Conservation (phyloP, 2,113 vertebrate genomes). For the Bos taurus region DNA sequence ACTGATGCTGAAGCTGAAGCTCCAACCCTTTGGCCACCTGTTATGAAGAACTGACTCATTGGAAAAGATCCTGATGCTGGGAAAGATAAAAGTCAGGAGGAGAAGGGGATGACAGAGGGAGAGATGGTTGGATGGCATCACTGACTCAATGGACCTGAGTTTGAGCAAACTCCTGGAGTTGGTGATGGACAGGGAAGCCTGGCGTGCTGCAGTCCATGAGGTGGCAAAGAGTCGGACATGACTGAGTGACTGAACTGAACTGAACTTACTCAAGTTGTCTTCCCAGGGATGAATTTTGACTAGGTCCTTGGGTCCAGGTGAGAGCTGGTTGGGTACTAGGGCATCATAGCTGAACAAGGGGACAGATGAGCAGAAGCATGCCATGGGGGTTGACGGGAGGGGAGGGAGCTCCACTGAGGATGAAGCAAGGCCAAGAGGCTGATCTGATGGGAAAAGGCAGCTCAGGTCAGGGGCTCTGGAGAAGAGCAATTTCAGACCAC, state of each 20-base stretch:
- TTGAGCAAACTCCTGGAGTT: background rate
- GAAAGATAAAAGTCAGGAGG: background rate
- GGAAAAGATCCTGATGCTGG: background rate
- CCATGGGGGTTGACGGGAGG: rapidly evolving
- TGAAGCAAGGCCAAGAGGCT: rapidly evolving
- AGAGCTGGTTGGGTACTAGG: background rate
- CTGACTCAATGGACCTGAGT: background rate
- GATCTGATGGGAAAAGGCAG: no score
- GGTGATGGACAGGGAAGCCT: background rate
- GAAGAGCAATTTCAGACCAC: background rate
- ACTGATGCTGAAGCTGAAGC: background rate
- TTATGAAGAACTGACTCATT: background rate
- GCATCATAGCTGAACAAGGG: background rate
- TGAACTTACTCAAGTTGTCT: background rate
- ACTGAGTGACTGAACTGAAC: background rate
- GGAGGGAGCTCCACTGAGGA: background rate
- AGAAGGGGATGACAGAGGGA: background rate
- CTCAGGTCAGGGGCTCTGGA: no score
- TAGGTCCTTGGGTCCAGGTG: background rate
- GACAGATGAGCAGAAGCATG: background rate
- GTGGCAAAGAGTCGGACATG: background rate
- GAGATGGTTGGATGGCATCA: background rate
- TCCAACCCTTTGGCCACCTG: background rate
- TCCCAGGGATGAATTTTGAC: background rate
- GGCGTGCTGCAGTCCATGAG: background rate